Percentiles rank a stretch among this genome's conserved stretches.
phyloP scores from a whole-genome alignment of 2,888 invertebrate genomes.

The Patella pellucida region DNA sequence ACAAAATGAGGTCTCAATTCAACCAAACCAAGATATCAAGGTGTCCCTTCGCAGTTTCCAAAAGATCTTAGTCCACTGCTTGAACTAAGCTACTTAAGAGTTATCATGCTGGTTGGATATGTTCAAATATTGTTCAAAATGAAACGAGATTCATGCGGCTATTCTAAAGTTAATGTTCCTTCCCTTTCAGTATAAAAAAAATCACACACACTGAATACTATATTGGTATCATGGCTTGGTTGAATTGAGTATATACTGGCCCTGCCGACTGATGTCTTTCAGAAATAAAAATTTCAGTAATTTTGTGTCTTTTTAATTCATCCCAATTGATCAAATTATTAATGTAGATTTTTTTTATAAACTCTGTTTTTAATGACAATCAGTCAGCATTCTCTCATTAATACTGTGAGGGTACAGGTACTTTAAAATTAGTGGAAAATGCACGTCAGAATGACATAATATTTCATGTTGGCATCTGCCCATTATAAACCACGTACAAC shows the following conservation, averaged over 20 bases:
- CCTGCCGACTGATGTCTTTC: neutral
- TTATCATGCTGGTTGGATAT: neutral
- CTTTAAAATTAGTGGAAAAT: slow-evolving; percentile 7
- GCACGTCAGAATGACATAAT: slow-evolving; percentile 14
- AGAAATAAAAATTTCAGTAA: neutral
- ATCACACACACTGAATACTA: slow-evolving; percentile 2
- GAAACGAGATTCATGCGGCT: neutral
- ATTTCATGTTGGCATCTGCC: slow-evolving; percentile 8
- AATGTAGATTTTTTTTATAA: neutral
- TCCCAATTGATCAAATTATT: no score
- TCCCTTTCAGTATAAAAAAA: neutral
- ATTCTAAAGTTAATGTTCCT: slow-evolving; percentile 4
- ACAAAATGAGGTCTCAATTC: neutral
- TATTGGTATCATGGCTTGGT: neutral
- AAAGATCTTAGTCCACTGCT: no score
- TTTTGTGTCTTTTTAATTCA: neutral
- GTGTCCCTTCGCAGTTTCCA: neutral
- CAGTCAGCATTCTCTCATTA: slow-evolving; percentile 33
- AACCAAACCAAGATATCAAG: slow-evolving; percentile 5
- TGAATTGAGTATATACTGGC: neutral
- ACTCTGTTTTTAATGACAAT: slow-evolving; percentile 13
- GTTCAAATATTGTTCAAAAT: slow-evolving; percentile 9
- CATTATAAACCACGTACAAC: neutral
- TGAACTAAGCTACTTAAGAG: neutral
- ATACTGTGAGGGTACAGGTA: slow-evolving; percentile 38